Evolutionary conservation across 2,113 vertebrate species (phyloP).

Genomic region (Chloroceryle aenea): DNA sequence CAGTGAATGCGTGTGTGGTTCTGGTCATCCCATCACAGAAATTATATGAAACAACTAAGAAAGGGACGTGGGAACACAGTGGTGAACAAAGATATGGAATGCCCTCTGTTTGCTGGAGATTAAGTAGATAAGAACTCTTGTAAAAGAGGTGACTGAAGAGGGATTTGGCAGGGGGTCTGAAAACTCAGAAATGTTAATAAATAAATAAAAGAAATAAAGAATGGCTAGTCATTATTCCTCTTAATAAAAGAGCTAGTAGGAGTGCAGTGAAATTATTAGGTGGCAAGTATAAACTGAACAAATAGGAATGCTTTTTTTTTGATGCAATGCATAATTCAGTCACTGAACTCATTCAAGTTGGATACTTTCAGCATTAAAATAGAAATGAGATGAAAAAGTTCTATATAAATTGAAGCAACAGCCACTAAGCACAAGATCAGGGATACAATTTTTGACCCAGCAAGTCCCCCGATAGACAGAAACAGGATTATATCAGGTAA

Average conservation of each 20-base stretch:
- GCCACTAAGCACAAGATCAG: not conserved
- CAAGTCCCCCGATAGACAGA: not conserved
- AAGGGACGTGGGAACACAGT: not conserved
- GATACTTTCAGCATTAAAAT: not conserved
- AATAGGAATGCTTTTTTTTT: not conserved
- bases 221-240: not conserved
- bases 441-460: not conserved
- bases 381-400: not conserved
- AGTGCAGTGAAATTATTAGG: not conserved
- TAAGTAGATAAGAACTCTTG: not conserved
- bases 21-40: not conserved
- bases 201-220: not conserved
- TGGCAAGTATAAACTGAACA: not conserved
- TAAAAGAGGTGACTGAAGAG: not conserved
- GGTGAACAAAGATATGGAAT: not conserved
- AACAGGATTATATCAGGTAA: not conserved
- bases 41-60: not conserved
- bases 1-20: not conserved
- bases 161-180: not conserved
- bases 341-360: not conserved
- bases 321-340: not conserved
- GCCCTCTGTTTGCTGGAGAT: not conserved
- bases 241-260: not conserved
- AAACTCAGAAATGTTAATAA: not conserved
- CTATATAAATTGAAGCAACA: not conserved